Evolutionary conservation across 2,888 invertebrate genomes (phyloP), one percentile per base, ranked within the genome.

Genomic region (Sericinus montela): DNA sequence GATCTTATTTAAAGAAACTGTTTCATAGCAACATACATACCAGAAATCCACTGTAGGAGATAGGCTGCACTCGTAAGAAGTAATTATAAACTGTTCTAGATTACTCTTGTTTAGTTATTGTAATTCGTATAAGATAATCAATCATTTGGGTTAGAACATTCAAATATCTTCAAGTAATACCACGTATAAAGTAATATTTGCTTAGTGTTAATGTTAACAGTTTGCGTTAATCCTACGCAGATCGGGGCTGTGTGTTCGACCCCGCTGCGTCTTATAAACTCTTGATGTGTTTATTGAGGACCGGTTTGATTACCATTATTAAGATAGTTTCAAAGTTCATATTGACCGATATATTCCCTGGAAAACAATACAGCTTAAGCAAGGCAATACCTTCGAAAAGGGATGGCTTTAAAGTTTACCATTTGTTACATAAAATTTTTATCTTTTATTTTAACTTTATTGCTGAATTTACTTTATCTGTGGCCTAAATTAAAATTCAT

Each of bases 201-300:
- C 37, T 42, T 28, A 45, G 11, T 34, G 28, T 43, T 28, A 45
- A n/a, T 34, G 28, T 43, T 39, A 51, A 51, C 50, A 38, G 41
- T 42, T 29, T 29, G 8, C 48, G 36, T 42, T 34, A 30, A 39
- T 44, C 14, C 53, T 60, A 13, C 19, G 19, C 32, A 29, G 43
- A 48, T 34, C 28, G 40, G 11, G 19, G 28, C 10, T 15, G 13
- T n/a, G 7, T 16, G 10, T n/a, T 13, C 2, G 43, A 10, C 28
- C 37, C 30, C 4, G 25, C 15, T 16, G 10, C 48, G 58, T 52
- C 56, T 48, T 53, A 42, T 61, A 61, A 63, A 69, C 70, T 72
- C 72, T 68, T 69, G 79, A 79, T 80, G 73, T 80, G 80, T 80
- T 78, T 80, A 79, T 80, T 77, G 77, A 71, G 71, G 67, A 59